Evolutionary conservation across 35 echinoderm and acorn worm genomes (phyloP).

Genomic region (Antedon bifida): DNA sequence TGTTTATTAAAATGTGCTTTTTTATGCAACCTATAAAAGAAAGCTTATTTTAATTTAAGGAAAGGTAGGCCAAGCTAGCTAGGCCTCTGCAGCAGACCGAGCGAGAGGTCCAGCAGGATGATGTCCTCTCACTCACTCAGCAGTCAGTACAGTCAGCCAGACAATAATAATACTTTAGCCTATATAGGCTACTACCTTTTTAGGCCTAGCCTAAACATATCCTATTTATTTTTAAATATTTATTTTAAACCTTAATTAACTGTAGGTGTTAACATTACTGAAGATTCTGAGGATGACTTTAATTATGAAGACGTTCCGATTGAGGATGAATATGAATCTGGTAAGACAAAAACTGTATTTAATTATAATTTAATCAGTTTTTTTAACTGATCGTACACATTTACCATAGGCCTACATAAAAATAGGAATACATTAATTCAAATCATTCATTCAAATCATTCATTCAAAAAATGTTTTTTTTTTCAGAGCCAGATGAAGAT

Average conservation of each 20-base stretch:
- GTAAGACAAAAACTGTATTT: too few species aligned
- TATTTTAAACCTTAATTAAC: not conserved
- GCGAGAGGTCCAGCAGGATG: not conserved
- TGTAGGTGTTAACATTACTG: slow-evolving; percentile 44
- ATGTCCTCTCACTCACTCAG: too few species aligned
- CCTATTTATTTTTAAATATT: too few species aligned
- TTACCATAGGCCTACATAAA: too few species aligned
- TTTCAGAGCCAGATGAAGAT: slow-evolving; percentile 81
- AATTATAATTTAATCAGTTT: too few species aligned
- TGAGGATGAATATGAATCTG: slow-evolving; percentile 76
- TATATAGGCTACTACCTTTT: too few species aligned
- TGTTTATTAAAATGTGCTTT: not conserved
- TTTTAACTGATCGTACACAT: too few species aligned
- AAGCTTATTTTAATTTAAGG: not conserved
- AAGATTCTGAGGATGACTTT: slow-evolving; percentile 91
- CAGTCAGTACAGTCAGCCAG: too few species aligned
- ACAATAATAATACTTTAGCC: too few species aligned
- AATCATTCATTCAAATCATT: too few species aligned
- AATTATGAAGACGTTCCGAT: slow-evolving; percentile 80
- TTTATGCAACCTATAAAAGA: not conserved
- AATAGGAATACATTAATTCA: too few species aligned
- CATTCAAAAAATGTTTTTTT: not conserved
- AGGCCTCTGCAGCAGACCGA: not conserved
- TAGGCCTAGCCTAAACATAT: too few species aligned
- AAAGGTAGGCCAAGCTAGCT: not conserved